Evolutionary conservation across 2,888 invertebrate species (phyloP).

Genomic region (Ichneumon xanthorius): DNA sequence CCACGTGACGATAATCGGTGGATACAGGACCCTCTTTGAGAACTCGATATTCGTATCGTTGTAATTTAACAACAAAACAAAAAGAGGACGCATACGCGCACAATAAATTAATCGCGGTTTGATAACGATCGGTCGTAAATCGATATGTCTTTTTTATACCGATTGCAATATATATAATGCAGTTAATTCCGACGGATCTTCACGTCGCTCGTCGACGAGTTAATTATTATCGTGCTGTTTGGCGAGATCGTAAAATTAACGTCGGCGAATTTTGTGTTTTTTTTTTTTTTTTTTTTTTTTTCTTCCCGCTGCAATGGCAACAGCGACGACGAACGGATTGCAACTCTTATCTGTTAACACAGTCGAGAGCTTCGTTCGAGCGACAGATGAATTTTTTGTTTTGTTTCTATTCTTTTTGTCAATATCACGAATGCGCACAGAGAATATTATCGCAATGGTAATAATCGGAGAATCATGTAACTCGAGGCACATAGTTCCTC

Average conservation of each 20-base stretch:
- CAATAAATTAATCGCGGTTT: slow-evolving; percentile 10
- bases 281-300: too few species aligned
- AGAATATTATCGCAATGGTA: slow-evolving; percentile 20
- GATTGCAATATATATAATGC: slow-evolving; percentile 3
- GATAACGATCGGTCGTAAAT: slow-evolving; percentile 50
- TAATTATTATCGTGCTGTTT: not conserved
- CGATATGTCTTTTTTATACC: slow-evolving; percentile 1
- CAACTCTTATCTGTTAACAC: not conserved
- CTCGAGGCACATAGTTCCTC: not conserved
- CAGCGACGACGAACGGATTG: not conserved
- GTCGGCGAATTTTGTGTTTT: not conserved
- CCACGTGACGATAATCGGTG: slow-evolving; percentile 44
- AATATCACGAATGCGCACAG: slow-evolving; percentile 6
- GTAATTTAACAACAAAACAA: slow-evolving; percentile 18
- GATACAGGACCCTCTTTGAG: not conserved
- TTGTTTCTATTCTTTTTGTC: slow-evolving; percentile 3
- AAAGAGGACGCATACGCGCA: slow-evolving; percentile 27
- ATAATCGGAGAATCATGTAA: slow-evolving; percentile 43
- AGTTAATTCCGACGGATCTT: not conserved
- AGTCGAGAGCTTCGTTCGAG: not conserved
- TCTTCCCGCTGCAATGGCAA: not conserved
- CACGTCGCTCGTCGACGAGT: not conserved
- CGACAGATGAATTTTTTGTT: not conserved
- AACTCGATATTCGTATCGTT: not conserved
- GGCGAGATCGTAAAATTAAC: not conserved